Evolutionary conservation across 2,113 vertebrate genomes (phyloP), one percentile per base, ranked within the genome.

Genomic region (Stomatorhinus ivindoensis): DNA sequence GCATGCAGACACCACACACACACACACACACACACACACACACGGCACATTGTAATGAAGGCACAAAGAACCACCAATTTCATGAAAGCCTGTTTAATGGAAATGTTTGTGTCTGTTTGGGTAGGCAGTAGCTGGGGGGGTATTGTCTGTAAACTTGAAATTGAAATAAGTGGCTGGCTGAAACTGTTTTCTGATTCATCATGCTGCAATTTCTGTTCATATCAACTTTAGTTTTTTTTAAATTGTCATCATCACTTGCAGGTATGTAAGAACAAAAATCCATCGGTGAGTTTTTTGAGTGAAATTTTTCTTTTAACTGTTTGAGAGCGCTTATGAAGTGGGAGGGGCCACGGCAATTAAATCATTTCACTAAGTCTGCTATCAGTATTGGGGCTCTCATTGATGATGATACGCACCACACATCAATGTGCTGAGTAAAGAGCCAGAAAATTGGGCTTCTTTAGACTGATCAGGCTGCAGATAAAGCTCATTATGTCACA

Each of bases 101-200:
- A 51, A 89, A 51, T 83, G 27, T 73, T 51, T 82, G 15, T 73
- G 69, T 47, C 80, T 82, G 73, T 73, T 73, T 88, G 9, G 73
- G 55, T 48, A 42, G 35, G 82, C 46, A 82, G 35, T 24, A 53
- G 69, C 9, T 42, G 31, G 2, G 46, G 11, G 35, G 15, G 13
- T 39, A n/a, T 69, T 51, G 65, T 19, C 69, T 50, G 47, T 19
- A 21, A 27, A 82, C 48, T 88, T 80, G 11, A 73, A 51, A 80
- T 42, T 82, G 88, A 89, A 82, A 82, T n/a, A 44, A 35, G 65
- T 89, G 73, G 48, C 69, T 0, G 27, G 31, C 86, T 89, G 48
- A n/a, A 21, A 53, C 73, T 51, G 46, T 19, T 27, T 83, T 11
- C 47, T 82, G 65, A 51, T 82, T 55, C 27, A 17, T 27, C 24